Conservation (phyloP, 2,888 invertebrate species). For the Thera britannica region DNA sequence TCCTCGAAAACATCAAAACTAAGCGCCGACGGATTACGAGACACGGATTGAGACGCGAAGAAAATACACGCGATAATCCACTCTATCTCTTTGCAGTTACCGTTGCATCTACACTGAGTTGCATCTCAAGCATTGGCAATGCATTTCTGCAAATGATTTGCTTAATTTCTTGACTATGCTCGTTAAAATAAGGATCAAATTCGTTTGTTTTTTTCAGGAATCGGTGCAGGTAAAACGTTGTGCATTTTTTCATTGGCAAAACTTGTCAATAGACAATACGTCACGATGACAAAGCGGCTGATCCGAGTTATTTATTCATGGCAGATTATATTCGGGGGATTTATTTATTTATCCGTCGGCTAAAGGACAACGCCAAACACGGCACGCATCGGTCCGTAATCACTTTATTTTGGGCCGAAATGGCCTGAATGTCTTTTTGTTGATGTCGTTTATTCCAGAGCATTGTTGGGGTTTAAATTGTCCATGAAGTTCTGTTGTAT, state of each 20-base stretch:
- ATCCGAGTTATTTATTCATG: conserved; percentile 80
- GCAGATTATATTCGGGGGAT: conserved; percentile 73
- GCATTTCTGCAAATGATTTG: background rate
- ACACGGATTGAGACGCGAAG: conserved; percentile 36
- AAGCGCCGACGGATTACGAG: conserved; percentile 78
- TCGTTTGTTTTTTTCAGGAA: conserved; percentile 2
- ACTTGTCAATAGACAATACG: conserved; percentile 78
- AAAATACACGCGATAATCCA: conserved; percentile 24
- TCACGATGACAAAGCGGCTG: conserved; percentile 75
- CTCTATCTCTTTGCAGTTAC: conserved; percentile 23
- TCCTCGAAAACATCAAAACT: conserved; percentile 76
- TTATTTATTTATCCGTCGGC: conserved; percentile 67
- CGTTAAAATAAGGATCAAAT: conserved; percentile 8
- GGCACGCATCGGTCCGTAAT: conserved; percentile 59
- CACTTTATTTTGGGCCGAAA: conserved; percentile 67
- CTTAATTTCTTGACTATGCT: background rate
- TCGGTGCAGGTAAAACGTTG: conserved; percentile 4
- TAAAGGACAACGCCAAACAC: conserved; percentile 72
- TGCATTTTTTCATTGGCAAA: conserved; percentile 49
- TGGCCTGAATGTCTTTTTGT: conserved; percentile 52
- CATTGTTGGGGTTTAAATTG: conserved; percentile 69
- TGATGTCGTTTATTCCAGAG: conserved; percentile 71
- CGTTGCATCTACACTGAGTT: conserved; percentile 37
- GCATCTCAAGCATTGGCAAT: conserved; percentile 26
- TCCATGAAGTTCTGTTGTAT: conserved; percentile 61